These are phyloP conservation scores for Cheilosia grossa DNA, from an alignment of 2,888 invertebrate species.

Conservation along the genomic window DNA sequence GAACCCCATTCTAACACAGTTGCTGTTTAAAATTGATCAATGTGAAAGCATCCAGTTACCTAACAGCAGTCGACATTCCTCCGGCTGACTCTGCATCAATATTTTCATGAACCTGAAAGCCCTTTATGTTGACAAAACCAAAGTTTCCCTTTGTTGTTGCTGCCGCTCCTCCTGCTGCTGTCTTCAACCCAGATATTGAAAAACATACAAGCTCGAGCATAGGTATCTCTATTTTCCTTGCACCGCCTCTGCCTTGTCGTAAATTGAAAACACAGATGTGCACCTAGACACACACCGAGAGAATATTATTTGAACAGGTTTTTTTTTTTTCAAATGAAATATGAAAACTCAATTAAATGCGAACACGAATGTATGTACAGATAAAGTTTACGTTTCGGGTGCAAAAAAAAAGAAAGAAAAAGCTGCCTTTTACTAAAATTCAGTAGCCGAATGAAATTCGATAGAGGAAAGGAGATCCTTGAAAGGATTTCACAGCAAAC, in stretches of 20 bases:
- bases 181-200: neutral
- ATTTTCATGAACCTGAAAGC: neutral
- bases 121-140: neutral
- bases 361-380: neutral
- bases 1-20: neutral
- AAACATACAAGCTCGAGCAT: neutral
- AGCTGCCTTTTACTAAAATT: constrained; percentile 5
- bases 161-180: neutral
- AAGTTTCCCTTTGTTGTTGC: neutral
- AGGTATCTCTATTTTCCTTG: neutral
- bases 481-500: constrained; percentile 31
- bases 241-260: neutral
- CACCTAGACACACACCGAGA: neutral
- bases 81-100: constrained; percentile 3
- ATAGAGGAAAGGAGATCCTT: constrained; percentile 12
- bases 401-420: neutral
- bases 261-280: neutral
- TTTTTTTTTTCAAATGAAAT: constrained; percentile 26
- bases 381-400: neutral
- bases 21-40: constrained; percentile 17
- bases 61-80: constrained; percentile 3
- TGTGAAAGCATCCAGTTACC: constrained; percentile 30
- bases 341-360: constrained; percentile 66
- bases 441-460: constrained; percentile 37
- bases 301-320: neutral